Conservation (phyloP, 2,888 invertebrate genomes). For the Eupithecia subumbrata region DNA sequence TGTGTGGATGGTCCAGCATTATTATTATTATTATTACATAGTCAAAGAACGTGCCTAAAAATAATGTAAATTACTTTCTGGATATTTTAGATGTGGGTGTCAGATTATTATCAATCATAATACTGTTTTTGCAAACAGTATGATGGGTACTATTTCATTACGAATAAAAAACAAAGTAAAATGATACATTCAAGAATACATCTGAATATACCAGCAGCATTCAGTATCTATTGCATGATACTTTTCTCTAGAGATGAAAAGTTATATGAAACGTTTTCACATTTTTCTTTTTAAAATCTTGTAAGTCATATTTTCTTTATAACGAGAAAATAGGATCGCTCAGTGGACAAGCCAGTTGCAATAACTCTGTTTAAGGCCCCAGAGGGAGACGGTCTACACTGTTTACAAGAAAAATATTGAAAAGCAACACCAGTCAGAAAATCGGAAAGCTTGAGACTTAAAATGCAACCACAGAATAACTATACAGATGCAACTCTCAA, state of each 20-base stretch:
- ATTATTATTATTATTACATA: too few species aligned
- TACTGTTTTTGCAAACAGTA: neutral
- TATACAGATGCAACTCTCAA: neutral
- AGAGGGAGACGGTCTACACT: neutral
- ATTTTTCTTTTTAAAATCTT: neutral
- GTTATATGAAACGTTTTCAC: neutral
- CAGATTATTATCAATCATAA: neutral
- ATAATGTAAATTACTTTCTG: too few species aligned
- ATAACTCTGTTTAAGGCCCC: neutral
- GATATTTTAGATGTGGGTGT: too few species aligned
- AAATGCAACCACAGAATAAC: too few species aligned
- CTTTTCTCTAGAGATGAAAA: neutral
- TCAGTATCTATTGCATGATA: slow-evolving; percentile 1
- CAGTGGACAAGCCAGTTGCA: neutral
- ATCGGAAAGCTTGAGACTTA: neutral
- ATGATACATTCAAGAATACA: neutral
- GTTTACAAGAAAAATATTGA: neutral
- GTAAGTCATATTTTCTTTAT: slow-evolving; percentile 5
- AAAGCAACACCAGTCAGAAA: neutral
- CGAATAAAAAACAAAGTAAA: neutral
- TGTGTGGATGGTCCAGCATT: too few species aligned
- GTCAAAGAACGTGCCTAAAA: too few species aligned
- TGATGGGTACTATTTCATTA: too few species aligned
- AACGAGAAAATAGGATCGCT: slow-evolving; percentile 2
- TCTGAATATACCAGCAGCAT: neutral